Percentiles rank a stretch among this genome's conserved stretches.
phyloP scores from a whole-genome alignment of 2,797 vertebrate genomes.

The Aselliscus stoliczkanus region DNA sequence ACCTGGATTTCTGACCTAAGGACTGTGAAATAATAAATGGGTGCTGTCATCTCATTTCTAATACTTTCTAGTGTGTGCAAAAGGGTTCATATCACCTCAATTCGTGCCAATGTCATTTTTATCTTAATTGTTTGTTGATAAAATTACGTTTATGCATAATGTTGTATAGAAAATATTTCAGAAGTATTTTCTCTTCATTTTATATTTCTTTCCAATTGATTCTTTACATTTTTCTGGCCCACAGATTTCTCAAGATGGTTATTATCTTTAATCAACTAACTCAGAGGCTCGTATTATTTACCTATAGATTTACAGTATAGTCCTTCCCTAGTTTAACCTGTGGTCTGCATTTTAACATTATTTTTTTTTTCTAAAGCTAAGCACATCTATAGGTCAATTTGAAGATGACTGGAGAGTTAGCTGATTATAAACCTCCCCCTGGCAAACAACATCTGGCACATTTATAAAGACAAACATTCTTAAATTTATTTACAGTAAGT shows the following conservation, averaged over 20 bases:
- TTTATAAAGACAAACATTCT: neutral
- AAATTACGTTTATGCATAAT: neutral
- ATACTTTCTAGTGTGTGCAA: neutral
- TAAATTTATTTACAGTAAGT: neutral
- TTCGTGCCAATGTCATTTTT: neutral
- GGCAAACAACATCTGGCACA: neutral
- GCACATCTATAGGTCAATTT: neutral
- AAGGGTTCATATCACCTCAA: neutral
- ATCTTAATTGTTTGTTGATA: neutral
- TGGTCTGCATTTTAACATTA: neutral
- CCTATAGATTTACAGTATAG: neutral
- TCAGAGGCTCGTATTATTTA: neutral
- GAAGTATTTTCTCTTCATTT: neutral
- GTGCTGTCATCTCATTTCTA: neutral
- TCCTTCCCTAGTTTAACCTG: neutral
- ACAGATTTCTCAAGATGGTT: neutral
- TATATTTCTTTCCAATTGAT: neutral
- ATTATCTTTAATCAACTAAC: neutral
- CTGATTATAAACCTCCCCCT: neutral
- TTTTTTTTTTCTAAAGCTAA: neutral
- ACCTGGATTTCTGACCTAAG: neutral
- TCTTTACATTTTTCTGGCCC: neutral
- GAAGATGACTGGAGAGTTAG: neutral
- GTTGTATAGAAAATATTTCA: neutral
- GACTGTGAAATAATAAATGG: neutral